These are phyloP conservation scores for Ctenoplectra terminalis DNA, from an alignment of 1,140 invertebrate species.

Conservation along the genomic window DNA sequence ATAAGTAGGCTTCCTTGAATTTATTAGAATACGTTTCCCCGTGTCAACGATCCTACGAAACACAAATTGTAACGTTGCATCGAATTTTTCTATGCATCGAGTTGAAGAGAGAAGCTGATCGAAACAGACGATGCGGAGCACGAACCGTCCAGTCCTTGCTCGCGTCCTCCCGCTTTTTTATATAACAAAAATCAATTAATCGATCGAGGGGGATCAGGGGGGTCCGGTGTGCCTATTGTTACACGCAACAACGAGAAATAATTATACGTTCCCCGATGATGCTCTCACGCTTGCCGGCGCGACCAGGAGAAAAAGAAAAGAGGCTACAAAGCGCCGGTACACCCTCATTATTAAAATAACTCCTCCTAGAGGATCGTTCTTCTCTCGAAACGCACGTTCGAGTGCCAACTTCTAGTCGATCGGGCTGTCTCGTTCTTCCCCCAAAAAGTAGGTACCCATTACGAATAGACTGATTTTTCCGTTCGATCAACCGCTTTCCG, in stretches of 20 bases:
- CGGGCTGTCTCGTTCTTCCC: background rate
- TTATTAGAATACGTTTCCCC: background rate
- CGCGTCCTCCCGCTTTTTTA: constrained; percentile 44
- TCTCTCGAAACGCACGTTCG: constrained; percentile 19
- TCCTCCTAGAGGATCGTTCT: constrained; percentile 41
- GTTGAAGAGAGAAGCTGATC: background rate
- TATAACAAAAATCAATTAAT: constrained; percentile 68
- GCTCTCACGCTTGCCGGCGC: constrained; percentile 15
- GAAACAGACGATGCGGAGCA: background rate
- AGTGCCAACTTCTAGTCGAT: constrained; percentile 19
- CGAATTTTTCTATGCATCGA: background rate
- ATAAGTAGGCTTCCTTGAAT: constrained; percentile 34
- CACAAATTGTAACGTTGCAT: background rate
- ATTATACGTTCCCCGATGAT: constrained; percentile 25
- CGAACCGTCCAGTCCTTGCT: background rate
- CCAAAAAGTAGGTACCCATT: no score
- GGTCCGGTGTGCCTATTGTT: constrained; percentile 42
- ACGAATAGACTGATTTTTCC: no score
- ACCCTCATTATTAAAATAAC: constrained; percentile 57
- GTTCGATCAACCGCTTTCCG: background rate
- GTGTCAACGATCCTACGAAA: constrained; percentile 54
- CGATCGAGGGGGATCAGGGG: no score
- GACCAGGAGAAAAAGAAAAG: constrained; percentile 45
- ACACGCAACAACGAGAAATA: constrained; percentile 57
- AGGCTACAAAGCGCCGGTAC: constrained; percentile 48